These are phyloP conservation scores for Phymastichus coffea DNA, from an alignment of 1,140 invertebrate species.

Conservation along the genomic window DNA sequence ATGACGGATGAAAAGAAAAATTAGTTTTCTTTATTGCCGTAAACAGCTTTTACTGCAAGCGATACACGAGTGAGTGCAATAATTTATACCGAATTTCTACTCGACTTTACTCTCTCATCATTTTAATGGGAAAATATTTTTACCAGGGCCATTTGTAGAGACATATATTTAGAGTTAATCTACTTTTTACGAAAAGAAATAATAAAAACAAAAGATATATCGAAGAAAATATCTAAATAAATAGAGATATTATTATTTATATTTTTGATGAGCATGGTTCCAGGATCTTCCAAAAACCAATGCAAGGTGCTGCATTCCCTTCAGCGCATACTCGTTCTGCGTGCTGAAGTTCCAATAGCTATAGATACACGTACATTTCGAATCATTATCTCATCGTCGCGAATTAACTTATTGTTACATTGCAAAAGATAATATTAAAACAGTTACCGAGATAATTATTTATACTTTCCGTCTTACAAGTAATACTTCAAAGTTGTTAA, in stretches of 20 bases:
- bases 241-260: conserved; percentile 13
- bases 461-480: conserved; percentile 9
- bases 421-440: background rate
- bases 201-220: background rate
- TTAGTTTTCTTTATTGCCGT: too few relatives aligned
- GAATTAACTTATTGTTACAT: conserved; percentile 16
- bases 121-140: conserved; percentile 2
- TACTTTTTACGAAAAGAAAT: background rate
- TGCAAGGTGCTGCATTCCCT: conserved; percentile 1
- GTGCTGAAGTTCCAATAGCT: background rate
- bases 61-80: too few relatives aligned
- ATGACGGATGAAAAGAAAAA: too few relatives aligned
- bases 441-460: too few relatives aligned
- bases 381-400: conserved; percentile 3
- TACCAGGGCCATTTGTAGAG: background rate
- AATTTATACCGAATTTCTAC: too few relatives aligned
- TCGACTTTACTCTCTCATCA: too few relatives aligned
- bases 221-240: background rate
- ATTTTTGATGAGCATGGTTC: conserved; percentile 20
- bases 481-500: conserved; percentile 11
- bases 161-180: background rate
- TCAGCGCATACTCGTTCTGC: too few relatives aligned
- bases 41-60: too few relatives aligned
- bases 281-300: conserved; percentile 8
- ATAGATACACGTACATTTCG: background rate